Percentiles rank a stretch among this genome's conserved stretches.
These are phyloP conservation scores for Apantesis nais DNA, from an alignment of 2,888 invertebrate species.

Conservation along the genomic window DNA sequence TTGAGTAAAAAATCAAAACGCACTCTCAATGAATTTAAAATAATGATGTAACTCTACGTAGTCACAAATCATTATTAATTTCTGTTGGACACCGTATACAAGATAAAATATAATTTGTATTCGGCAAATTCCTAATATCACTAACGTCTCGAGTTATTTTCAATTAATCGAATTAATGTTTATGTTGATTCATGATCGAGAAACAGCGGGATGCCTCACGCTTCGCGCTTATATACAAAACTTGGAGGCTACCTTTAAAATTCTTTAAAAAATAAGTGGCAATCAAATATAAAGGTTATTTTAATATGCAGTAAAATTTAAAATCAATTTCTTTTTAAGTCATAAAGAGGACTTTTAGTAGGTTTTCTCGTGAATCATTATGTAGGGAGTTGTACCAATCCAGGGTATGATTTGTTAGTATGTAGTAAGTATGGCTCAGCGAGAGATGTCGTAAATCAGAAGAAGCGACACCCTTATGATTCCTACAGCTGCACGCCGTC, in stretches of 20 bases:
- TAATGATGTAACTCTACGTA: conserved; percentile 39
- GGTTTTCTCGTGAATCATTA: conserved; percentile 71
- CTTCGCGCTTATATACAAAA: conserved; percentile 48
- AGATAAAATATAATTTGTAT: conserved; percentile 54
- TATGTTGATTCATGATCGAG: conserved; percentile 70
- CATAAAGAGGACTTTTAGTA: conserved; percentile 74
- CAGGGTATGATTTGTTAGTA: conserved; percentile 74
- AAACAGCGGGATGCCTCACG: conserved; percentile 66
- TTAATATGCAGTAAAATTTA: conserved; percentile 83
- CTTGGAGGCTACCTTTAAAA: conserved; percentile 53
- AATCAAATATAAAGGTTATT: conserved; percentile 79
- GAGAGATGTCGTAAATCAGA: conserved; percentile 78
- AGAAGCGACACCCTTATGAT: conserved; percentile 70
- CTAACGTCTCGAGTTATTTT: conserved; percentile 60
- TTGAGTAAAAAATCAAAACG: conserved; percentile 23
- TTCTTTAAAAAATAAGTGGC: conserved; percentile 66
- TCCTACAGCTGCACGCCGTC: conserved; percentile 66
- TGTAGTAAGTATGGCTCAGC: conserved; percentile 73
- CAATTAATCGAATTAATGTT: conserved; percentile 74
- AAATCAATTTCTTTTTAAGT: conserved; percentile 79
- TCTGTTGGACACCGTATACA: conserved; percentile 41
- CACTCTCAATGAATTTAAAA: conserved; percentile 35
- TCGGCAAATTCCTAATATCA: conserved; percentile 53
- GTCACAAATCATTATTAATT: conserved; percentile 51
- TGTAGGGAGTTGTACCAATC: conserved; percentile 55